A percentile compares a stretch with the other conserved stretches of the same genome.
Conservation (phyloP, 23 tunicate genomes). For the Trididemnum nubilum region DNA sequence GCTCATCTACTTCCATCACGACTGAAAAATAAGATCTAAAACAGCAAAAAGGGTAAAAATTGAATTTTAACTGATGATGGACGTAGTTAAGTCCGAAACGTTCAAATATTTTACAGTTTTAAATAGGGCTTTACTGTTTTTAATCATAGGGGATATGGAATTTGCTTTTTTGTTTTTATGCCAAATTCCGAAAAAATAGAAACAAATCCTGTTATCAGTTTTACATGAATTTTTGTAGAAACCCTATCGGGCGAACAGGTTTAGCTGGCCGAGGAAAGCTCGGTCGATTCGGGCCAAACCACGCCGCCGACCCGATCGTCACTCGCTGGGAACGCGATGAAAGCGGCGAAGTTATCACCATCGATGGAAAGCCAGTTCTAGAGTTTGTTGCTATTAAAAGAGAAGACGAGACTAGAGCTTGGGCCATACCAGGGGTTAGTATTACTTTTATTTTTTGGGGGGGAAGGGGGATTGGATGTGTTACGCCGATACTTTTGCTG, state of each 20-base stretch:
- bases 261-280: slow-evolving; percentile 80
- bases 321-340: slow-evolving; percentile 82
- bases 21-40: too few relatives aligned
- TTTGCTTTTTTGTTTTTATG: too few relatives aligned
- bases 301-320: slow-evolving; percentile 95
- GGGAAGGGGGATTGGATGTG: not conserved
- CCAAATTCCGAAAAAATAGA: too few relatives aligned
- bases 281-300: slow-evolving; percentile 93
- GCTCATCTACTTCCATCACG: too few relatives aligned
- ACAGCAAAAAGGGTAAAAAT: too few relatives aligned
- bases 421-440: slow-evolving; percentile 99
- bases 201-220: too few relatives aligned
- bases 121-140: too few relatives aligned
- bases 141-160: too few relatives aligned
- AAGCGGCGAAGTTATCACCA: slow-evolving; percentile 20
- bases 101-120: too few relatives aligned
- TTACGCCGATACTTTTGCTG: too few relatives aligned
- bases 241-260: slow-evolving; percentile 93
- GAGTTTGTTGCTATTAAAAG: slow-evolving; percentile 89
- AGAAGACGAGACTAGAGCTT: slow-evolving; percentile 74
- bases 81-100: too few relatives aligned
- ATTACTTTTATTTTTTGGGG: not conserved
- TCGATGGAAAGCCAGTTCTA: not conserved
- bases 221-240: slow-evolving; percentile 37
- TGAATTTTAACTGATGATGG: too few relatives aligned